phyloP scores from a whole-genome alignment of 2,888 invertebrate species.

The Steinernema hermaphroditum region DNA sequence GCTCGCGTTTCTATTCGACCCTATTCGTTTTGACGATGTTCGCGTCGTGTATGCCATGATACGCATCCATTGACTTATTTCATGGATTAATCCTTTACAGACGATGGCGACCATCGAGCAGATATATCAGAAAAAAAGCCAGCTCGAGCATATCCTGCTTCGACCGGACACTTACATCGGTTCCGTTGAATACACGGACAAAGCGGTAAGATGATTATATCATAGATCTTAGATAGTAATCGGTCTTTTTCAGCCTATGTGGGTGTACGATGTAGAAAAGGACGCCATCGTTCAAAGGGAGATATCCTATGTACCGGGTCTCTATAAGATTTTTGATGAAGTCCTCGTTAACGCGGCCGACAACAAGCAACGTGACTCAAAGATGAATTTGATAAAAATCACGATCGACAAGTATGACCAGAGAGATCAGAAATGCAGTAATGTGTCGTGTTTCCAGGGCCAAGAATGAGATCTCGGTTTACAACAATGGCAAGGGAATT shows the following conservation, averaged over 20 bases:
- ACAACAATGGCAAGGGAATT: slow-evolving; percentile 96
- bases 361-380: slow-evolving; percentile 64
- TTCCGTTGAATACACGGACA: slow-evolving; percentile 69
- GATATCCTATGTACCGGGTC: slow-evolving; percentile 89
- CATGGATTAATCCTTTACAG: too few species aligned
- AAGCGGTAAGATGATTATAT: slow-evolving; percentile 39
- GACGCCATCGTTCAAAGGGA: slow-evolving; percentile 81
- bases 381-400: slow-evolving; percentile 68
- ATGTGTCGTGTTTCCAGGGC: slow-evolving; percentile 74
- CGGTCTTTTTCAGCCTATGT: slow-evolving; percentile 77
- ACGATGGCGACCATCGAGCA: slow-evolving; percentile 80
- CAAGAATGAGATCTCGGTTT: slow-evolving; percentile 85
- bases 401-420: slow-evolving; percentile 73
- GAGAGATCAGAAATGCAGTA: too few species aligned
- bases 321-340: slow-evolving; percentile 99
- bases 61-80: too few species aligned
- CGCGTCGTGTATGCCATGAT: too few species aligned
- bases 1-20: too few species aligned
- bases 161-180: slow-evolving; percentile 99
- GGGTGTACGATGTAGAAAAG: slow-evolving; percentile 81
- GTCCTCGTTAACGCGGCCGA: slow-evolving; percentile 80
- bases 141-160: slow-evolving; percentile 92
- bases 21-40: too few species aligned
- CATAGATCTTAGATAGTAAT: too few species aligned
- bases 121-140: slow-evolving; percentile 97